Conservation (phyloP, 2,113 vertebrate genomes). For the Gallinago paraguaiae region DNA sequence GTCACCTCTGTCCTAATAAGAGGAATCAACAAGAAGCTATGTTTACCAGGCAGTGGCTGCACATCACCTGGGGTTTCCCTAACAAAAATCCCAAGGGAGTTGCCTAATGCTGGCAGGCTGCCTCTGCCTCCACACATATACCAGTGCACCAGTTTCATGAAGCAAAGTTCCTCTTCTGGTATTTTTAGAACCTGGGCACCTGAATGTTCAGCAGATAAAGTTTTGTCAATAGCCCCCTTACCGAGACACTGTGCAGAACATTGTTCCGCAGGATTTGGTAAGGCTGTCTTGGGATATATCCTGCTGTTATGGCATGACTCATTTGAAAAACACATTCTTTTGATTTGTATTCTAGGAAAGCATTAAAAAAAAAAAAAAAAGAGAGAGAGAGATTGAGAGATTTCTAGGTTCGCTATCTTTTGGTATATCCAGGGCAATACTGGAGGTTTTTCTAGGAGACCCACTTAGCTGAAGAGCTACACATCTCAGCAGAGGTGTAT, state of each 20-base stretch:
- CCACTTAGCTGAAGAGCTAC: neutral
- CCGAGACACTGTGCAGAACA: neutral
- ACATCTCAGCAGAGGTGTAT: neutral
- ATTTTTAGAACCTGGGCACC: neutral
- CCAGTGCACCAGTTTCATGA: neutral
- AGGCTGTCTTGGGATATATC: neutral
- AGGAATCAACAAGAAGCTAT: neutral
- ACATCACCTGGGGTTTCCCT: neutral
- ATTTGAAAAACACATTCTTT: neutral
- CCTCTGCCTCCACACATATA: neutral
- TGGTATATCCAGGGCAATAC: neutral
- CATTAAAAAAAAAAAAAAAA: neutral
- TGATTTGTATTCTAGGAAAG: neutral
- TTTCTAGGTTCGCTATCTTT: neutral
- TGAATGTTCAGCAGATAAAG: neutral
- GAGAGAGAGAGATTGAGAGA: neutral
- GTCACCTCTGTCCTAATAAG: neutral
- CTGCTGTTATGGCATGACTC: neutral
- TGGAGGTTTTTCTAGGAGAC: neutral
- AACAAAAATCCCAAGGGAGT: neutral
- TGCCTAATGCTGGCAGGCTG: neutral
- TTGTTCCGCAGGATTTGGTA: neutral
- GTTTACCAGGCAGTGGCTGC: neutral
- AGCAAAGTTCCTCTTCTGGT: neutral
- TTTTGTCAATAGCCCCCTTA: neutral